Conservation (phyloP, 2,888 invertebrate genomes). For the Latrodectus hesperus region DNA sequence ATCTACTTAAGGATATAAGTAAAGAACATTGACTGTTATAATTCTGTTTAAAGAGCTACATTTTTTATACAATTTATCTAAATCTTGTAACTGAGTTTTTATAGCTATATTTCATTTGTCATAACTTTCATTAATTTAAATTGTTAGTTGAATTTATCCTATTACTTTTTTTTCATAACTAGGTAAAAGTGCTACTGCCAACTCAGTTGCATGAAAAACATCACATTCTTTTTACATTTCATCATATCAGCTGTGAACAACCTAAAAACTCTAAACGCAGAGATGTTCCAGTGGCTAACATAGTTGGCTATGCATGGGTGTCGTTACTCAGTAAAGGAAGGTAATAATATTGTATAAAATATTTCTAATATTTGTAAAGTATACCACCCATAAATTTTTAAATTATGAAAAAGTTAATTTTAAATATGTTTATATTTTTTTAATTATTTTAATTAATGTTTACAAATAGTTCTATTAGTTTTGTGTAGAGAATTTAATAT, state of each 20-base stretch:
- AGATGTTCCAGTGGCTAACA: constrained; percentile 74
- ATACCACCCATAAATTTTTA: background rate
- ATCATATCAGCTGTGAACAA: constrained; percentile 92
- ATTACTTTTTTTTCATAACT: constrained; percentile 14
- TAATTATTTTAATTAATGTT: background rate
- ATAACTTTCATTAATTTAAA: too few relatives aligned
- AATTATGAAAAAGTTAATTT: background rate
- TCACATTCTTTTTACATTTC: constrained; percentile 95
- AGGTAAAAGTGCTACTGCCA: constrained; percentile 91
- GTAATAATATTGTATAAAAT: constrained; percentile 73
- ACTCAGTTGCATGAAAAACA: constrained; percentile 88
- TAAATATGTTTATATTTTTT: background rate
- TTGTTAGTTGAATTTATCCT: too few relatives aligned
- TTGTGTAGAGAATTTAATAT: too few relatives aligned
- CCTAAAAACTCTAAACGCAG: constrained; percentile 81
- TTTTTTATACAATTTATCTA: too few relatives aligned
- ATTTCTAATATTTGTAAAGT: background rate
- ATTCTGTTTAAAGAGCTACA: too few relatives aligned
- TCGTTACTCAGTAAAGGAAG: constrained; percentile 87
- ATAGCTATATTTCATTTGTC: too few relatives aligned
- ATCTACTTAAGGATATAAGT: too few relatives aligned
- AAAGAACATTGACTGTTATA: too few relatives aligned
- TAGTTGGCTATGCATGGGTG: constrained; percentile 96
- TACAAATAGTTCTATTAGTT: background rate
- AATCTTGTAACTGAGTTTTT: too few relatives aligned